Evolutionary conservation across 2,888 invertebrate species (phyloP), one percentile per base, ranked within the genome.

Genomic region (Watsonalla binaria): DNA sequence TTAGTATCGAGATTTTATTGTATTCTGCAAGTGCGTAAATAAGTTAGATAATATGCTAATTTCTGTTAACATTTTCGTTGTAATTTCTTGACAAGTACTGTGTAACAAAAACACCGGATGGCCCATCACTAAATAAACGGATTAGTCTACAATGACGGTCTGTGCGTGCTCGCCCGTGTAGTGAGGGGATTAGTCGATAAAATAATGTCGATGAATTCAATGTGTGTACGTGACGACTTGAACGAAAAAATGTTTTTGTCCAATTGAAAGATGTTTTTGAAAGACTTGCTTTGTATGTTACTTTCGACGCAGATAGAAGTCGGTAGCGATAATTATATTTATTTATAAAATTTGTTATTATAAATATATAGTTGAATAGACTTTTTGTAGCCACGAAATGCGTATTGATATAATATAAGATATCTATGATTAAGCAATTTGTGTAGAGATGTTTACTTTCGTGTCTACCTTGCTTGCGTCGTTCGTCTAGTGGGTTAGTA

Each of bases 171-270:
- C 35, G 51, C 15, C 6, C 14, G 35, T 9, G 15, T 51, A 51
- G 51, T 45, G 70, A 54, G 47, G 74, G 66, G 75, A 72, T 76
- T 60, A 66, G 53, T 53, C 52, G 53, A 53, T 51, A 53, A 8
- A 45, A 33, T 51, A 48, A 47, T 55, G 51, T 63, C 67, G 67
- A 65, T 66, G 54, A 57, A 59, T 35, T 7, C 11, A 5, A 8
- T 42, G 42, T 11, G 11, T 9, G 42, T 11, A 42, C 42, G 42
- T 42, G 42, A 42, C 42, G 11, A 5, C 11, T 11, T 49, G 14
- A 49, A 49, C 37, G 37, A 15, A 5, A 42, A 8, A 42, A 5
- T 8, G 11, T 42, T 42, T 42, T 8, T 8, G 8, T 42, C 11
- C 5, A 8, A 5, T 42, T 42, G 42, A 42, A 42, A 42, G 11